These are phyloP conservation scores for Oxycera nigricornis DNA, from an alignment of 2,888 invertebrate genomes.

Conservation along the genomic window DNA sequence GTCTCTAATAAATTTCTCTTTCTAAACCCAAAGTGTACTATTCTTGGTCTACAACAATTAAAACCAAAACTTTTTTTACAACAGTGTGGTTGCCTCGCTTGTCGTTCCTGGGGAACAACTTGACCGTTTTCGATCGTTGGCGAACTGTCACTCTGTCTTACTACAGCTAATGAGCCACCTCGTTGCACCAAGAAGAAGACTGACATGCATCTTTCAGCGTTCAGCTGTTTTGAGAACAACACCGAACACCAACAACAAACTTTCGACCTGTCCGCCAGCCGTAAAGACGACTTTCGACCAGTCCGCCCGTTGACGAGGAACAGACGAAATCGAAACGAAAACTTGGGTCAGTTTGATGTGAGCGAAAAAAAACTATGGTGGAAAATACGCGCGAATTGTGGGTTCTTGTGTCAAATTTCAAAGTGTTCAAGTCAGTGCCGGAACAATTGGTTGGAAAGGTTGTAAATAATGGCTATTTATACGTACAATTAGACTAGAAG, in stretches of 20 bases:
- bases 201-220: neutral
- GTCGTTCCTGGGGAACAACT: too few species aligned
- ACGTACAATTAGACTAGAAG: neutral
- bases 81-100: too few species aligned
- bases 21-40: too few species aligned
- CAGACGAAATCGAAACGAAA: conserved; percentile 19
- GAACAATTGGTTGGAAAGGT: neutral
- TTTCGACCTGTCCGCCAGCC: conserved; percentile 16
- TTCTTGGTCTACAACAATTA: too few species aligned
- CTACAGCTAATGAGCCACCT: neutral
- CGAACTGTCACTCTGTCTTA: neutral
- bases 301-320: conserved; percentile 20
- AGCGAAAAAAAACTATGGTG: conserved; percentile 30
- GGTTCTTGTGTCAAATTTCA: conserved; percentile 36
- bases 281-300: conserved; percentile 5
- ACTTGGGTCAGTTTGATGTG: conserved; percentile 17
- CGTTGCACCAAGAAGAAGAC: neutral
- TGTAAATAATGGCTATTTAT: neutral
- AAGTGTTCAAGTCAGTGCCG: conserved; percentile 19
- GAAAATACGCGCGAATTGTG: conserved; percentile 37
- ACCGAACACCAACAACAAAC: too few species aligned
- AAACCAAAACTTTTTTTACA: too few species aligned
- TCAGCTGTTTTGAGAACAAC: conserved; percentile 21
- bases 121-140: neutral
- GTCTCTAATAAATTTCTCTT: too few species aligned